Evolutionary conservation across 2,797 vertebrate species (phyloP).

Genomic region (Denticeps clupeoides): DNA sequence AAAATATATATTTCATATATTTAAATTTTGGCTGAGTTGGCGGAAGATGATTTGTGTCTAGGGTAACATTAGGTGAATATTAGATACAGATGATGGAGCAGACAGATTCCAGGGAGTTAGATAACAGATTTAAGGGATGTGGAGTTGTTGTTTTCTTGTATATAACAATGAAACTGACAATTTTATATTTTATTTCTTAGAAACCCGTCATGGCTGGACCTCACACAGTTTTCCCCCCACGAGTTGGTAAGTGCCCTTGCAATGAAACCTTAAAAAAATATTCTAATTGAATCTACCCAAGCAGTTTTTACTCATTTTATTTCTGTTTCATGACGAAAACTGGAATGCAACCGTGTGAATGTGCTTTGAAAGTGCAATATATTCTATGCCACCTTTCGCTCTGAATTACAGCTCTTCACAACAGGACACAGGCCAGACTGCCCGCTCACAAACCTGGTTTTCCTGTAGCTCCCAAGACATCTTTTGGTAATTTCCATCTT

Average conservation of each 20-base stretch:
- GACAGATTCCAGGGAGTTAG: too few species aligned
- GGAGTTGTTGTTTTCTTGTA: too few species aligned
- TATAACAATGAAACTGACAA: not conserved
- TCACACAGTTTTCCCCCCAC: conserved; percentile 35
- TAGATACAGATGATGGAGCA: too few species aligned
- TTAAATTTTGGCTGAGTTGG: too few species aligned
- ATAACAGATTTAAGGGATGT: too few species aligned
- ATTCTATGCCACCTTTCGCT: conserved; percentile 11
- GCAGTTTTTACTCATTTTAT: not conserved
- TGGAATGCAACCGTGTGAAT: not conserved
- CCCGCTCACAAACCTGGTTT: conserved; percentile 29
- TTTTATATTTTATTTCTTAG: conserved; percentile 32
- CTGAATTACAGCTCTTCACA: conserved; percentile 43
- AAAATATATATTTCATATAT: too few species aligned
- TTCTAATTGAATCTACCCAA: too few species aligned
- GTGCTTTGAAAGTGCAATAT: conserved; percentile 11
- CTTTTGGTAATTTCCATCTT: conserved; percentile 48
- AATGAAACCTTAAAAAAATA: too few species aligned
- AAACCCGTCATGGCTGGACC: conserved; percentile 32
- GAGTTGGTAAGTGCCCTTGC: conserved; percentile 34
- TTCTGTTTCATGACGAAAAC: not conserved
- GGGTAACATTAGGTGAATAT: too few species aligned
- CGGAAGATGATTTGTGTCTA: too few species aligned
- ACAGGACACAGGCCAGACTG: conserved; percentile 37
- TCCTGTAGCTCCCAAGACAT: conserved; percentile 41